phyloP scores from a whole-genome alignment of 2,113 vertebrate species.

The Porphyrio hochstetteri region DNA sequence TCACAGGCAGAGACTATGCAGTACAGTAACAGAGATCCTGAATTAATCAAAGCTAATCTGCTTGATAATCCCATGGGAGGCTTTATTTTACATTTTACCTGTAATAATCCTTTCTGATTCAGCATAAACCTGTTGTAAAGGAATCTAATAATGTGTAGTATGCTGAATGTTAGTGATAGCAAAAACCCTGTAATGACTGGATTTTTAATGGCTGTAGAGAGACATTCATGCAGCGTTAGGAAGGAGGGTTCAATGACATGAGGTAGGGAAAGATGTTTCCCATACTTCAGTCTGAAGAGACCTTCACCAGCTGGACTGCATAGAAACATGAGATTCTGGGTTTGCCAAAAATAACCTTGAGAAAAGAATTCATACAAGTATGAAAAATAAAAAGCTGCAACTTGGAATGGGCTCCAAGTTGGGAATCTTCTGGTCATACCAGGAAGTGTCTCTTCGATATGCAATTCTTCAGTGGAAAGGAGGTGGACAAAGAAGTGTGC shows the following conservation, averaged over 20 bases:
- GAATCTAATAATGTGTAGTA: neutral
- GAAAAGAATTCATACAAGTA: fast-evolving
- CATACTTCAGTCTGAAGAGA: neutral
- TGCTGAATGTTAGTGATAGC: neutral
- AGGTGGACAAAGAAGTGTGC: neutral
- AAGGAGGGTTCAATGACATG: neutral
- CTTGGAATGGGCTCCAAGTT: neutral
- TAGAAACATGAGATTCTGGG: neutral
- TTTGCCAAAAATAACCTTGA: neutral
- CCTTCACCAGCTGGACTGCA: neutral
- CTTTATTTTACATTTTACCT: neutral
- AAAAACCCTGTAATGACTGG: neutral
- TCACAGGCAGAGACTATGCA: neutral
- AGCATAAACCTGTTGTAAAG: neutral
- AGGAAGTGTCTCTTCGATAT: neutral
- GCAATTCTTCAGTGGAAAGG: neutral
- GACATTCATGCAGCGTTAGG: neutral
- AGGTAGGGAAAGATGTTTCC: neutral
- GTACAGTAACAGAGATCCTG: neutral
- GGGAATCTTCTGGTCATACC: neutral
- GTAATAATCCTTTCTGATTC: neutral
- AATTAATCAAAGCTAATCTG: neutral
- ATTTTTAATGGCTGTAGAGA: neutral
- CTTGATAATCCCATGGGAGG: neutral
- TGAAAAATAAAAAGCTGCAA: neutral